Evolutionary conservation across 1,140 invertebrate species (phyloP).

Genomic region (Lasaia peninsularis): DNA sequence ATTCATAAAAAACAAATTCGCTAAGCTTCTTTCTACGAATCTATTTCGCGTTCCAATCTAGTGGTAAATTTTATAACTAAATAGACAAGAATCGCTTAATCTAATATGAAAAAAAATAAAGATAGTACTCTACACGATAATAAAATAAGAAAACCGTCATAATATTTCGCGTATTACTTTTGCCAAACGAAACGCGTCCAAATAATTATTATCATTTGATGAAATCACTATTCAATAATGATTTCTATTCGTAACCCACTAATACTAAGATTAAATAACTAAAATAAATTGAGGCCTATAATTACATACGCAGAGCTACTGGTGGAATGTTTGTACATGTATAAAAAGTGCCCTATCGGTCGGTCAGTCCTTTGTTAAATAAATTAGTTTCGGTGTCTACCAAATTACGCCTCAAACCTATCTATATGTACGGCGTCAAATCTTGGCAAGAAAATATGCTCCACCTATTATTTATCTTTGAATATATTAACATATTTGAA

Average conservation of each 20-base stretch:
- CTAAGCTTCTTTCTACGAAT: too few species aligned
- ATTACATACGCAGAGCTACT: constrained; percentile 53
- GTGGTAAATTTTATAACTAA: too few species aligned
- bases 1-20: too few species aligned
- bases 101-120: too few species aligned
- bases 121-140: too few species aligned
- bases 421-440: constrained; percentile 61
- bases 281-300: constrained; percentile 44
- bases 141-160: background rate
- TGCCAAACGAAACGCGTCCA: background rate
- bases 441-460: constrained; percentile 68
- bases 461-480: constrained; percentile 39
- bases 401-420: constrained; percentile 76
- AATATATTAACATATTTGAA: constrained; percentile 69
- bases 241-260: background rate
- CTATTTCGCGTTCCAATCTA: too few species aligned
- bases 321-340: constrained; percentile 66
- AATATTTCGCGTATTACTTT: background rate
- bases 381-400: constrained; percentile 79
- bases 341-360: constrained; percentile 71
- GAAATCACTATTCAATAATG: constrained; percentile 8
- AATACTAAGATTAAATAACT: constrained; percentile 6
- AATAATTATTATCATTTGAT: constrained; percentile 4
- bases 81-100: too few species aligned
- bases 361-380: constrained; percentile 76